Evolutionary conservation across 37 sponge, comb jelly and placozoan genomes (phyloP).

Genomic region (Haliclona indistincta): DNA sequence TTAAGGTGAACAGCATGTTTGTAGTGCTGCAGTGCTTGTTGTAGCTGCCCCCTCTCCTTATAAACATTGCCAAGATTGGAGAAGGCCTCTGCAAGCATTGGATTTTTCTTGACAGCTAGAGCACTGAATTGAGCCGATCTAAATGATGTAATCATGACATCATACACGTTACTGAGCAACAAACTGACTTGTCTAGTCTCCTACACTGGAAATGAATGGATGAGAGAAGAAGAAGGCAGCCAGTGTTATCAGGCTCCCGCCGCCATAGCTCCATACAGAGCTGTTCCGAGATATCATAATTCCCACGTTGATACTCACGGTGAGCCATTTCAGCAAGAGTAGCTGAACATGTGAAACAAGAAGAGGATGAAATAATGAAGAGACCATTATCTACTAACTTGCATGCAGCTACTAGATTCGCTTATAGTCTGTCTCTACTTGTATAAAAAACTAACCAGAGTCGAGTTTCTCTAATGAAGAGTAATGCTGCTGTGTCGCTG

Average conservation of each 20-base stretch:
- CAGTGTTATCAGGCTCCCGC: constrained; percentile 96
- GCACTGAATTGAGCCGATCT: constrained; percentile 97
- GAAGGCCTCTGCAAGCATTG: constrained; percentile 94
- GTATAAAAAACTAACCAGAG: constrained; percentile 46
- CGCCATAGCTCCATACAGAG: constrained; percentile 97
- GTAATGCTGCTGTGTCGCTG: constrained; percentile 8
- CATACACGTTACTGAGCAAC: background rate
- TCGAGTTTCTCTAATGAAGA: constrained; percentile 56
- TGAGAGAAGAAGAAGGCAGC: constrained; percentile 94
- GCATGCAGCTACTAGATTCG: background rate
- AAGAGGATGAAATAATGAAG: background rate
- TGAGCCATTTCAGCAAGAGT: constrained; percentile 95
- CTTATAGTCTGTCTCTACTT: background rate
- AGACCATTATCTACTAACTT: background rate
- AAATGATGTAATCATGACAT: background rate
- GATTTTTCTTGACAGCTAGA: constrained; percentile 97
- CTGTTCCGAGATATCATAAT: constrained; percentile 92
- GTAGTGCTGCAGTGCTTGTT: constrained; percentile 92
- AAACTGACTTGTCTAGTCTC: constrained; percentile 93
- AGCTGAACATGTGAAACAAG: no score
- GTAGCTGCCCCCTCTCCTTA: constrained; percentile 94
- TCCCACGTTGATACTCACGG: constrained; percentile 88
- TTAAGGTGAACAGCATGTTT: constrained; percentile 91
- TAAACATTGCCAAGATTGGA: constrained; percentile 99
- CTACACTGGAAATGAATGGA: constrained; percentile 98